Evolutionary conservation across 2,888 invertebrate species (phyloP).

Genomic region (Zele albiditarsus): DNA sequence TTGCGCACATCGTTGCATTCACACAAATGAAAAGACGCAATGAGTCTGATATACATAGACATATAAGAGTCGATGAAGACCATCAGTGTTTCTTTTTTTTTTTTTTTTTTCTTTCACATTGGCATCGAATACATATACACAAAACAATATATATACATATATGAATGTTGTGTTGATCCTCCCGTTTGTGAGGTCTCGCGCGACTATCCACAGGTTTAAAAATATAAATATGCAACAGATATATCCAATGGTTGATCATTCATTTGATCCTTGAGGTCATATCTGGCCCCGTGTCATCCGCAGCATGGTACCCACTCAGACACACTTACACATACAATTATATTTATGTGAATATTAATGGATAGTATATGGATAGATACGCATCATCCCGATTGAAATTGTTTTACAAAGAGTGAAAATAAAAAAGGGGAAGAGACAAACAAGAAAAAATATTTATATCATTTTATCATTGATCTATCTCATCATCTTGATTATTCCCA

Average conservation of each 20-base stretch:
- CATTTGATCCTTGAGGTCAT: constrained; percentile 69
- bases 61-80: constrained; percentile 13
- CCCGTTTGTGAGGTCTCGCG: constrained; percentile 14
- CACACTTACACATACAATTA: constrained; percentile 25
- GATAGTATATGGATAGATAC: constrained; percentile 49
- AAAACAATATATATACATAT: neutral
- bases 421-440: neutral
- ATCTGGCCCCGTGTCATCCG: constrained; percentile 53
- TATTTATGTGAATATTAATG: constrained; percentile 4
- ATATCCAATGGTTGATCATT: constrained; percentile 59
- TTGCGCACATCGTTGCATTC: constrained; percentile 44
- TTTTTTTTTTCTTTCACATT: too few species aligned
- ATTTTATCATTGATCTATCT: neutral
- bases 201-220: constrained; percentile 3
- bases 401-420: neutral
- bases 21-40: constrained; percentile 35
- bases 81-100: neutral
- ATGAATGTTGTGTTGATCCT: neutral
- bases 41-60: constrained; percentile 3
- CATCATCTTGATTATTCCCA: neutral
- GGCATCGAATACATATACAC: neutral
- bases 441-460: neutral
- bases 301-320: neutral
- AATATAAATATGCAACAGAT: constrained; percentile 42
- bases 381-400: constrained; percentile 44